Evolutionary conservation across 2,113 vertebrate genomes (phyloP).

Genomic region (Emydocephalus ijimae): DNA sequence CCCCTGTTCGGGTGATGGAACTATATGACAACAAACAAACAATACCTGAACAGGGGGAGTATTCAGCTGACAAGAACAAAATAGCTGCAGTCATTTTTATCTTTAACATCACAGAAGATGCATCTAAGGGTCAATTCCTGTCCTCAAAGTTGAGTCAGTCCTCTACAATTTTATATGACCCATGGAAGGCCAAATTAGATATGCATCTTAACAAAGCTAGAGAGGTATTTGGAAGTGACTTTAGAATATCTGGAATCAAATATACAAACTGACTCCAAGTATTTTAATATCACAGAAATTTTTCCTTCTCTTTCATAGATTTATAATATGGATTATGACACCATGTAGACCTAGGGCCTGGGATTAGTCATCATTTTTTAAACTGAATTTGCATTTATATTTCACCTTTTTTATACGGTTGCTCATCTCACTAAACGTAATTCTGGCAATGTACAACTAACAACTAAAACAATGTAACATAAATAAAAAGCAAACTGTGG

Average conservation of each 20-base stretch:
- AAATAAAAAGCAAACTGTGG: neutral
- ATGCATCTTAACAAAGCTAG: neutral
- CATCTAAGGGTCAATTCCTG: neutral
- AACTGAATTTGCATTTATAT: neutral
- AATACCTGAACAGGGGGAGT: neutral
- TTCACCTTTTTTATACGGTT: neutral
- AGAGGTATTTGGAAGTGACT: neutral
- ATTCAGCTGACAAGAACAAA: too few species aligned
- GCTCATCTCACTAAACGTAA: neutral
- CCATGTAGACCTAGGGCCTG: neutral
- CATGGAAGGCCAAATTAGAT: neutral
- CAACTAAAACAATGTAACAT: neutral
- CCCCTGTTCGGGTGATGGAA: neutral
- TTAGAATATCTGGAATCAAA: neutral
- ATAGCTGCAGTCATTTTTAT: too few species aligned
- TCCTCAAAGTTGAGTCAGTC: neutral
- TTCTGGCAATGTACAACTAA: neutral
- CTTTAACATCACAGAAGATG: too few species aligned
- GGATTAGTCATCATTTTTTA: neutral
- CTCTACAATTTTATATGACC: neutral
- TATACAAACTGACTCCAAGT: neutral
- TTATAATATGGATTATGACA: neutral
- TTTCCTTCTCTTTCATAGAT: neutral
- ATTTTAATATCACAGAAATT: neutral
- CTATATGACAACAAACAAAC: neutral